A percentile compares a stretch with the other conserved stretches of the same genome.
phyloP scores from a whole-genome alignment of 1,140 invertebrate species.

The Brachionus angularis region DNA sequence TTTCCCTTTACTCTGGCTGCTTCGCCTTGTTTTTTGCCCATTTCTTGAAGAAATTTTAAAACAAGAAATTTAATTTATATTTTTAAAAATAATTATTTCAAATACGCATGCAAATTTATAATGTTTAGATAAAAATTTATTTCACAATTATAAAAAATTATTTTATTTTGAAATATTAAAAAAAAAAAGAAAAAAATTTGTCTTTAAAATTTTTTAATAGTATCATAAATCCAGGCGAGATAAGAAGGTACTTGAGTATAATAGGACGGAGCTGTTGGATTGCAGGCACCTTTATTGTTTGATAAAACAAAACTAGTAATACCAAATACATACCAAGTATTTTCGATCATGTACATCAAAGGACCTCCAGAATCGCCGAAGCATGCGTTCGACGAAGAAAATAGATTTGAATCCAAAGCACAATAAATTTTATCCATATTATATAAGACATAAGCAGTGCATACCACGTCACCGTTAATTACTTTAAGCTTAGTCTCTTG shows the following conservation, averaged over 20 bases:
- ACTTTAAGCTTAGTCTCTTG: background rate
- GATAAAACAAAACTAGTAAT: conserved; percentile 17
- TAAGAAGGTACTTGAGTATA: background rate
- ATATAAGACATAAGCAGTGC: background rate
- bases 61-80: background rate
- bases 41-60: conserved; percentile 3
- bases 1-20: conserved; percentile 36
- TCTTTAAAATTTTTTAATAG: background rate
- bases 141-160: too few relatives aligned
- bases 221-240: background rate
- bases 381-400: background rate
- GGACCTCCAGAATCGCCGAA: conserved; percentile 28
- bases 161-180: background rate
- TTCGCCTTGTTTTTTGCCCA: conserved; percentile 43
- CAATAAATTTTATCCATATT: background rate
- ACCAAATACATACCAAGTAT: background rate
- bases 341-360: background rate
- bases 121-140: too few relatives aligned
- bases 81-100: conserved; percentile 2
- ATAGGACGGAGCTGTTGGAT: background rate
- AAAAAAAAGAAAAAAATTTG: background rate
- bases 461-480: background rate
- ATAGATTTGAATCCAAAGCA: background rate
- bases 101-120: background rate
- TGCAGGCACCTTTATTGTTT: background rate